Evolutionary conservation across 2,797 vertebrate genomes (phyloP).

Genomic region (Syngnathus rostellatus): DNA sequence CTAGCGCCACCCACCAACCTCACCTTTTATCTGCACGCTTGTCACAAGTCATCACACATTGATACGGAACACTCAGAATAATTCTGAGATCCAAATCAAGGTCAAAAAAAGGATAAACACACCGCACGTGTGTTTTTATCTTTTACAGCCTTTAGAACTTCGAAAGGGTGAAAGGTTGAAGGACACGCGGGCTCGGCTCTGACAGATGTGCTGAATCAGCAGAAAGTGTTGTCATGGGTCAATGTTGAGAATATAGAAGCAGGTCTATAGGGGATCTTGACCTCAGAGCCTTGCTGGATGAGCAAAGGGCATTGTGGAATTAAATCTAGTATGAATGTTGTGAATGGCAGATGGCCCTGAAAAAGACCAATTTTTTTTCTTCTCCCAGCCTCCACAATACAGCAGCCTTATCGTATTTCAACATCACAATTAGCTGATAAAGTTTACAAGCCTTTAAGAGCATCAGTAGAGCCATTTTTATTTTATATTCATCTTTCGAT

Average conservation of each 20-base stretch:
- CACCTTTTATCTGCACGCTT: conserved; percentile 24
- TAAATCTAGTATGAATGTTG: conserved; percentile 36
- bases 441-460: background rate
- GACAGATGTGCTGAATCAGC: conserved; percentile 56
- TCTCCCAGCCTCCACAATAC: conserved; percentile 3
- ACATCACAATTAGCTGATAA: background rate
- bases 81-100: conserved; percentile 53
- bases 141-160: conserved; percentile 36
- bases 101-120: conserved; percentile 35
- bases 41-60: conserved; percentile 36
- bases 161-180: conserved; percentile 33
- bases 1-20: conserved; percentile 31
- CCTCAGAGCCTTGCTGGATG: conserved; percentile 55
- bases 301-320: conserved; percentile 41
- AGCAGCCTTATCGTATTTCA: background rate
- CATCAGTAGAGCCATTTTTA: background rate
- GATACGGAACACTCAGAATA: conserved; percentile 50
- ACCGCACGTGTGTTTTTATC: conserved; percentile 15
- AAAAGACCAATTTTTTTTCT: conserved; percentile 51
- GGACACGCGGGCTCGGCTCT: conserved; percentile 39
- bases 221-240: conserved; percentile 64
- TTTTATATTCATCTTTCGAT: background rate
- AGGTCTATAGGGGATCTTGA: conserved; percentile 46
- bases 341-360: conserved; percentile 30
- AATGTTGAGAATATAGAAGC: conserved; percentile 54